Base-by-base conservation (phyloP, 1,140 invertebrate species). In the Saxidomus purpurata region DNA sequence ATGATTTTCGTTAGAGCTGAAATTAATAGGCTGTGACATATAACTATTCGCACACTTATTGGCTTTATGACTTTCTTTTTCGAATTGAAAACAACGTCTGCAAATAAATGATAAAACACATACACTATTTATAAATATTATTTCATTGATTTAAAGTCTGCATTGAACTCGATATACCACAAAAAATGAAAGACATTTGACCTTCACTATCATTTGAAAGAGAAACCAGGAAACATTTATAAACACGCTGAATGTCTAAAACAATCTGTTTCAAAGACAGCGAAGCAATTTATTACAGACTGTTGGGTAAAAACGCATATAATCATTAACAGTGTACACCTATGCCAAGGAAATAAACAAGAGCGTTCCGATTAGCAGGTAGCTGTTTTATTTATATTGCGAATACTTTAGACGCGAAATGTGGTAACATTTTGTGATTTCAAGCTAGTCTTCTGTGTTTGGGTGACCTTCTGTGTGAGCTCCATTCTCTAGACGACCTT, bases 381-480 rank as follows among this genome's bases (percentile, higher is more conserved):
- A 55, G 25, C 40, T 55, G 76, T 55, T 79, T 52, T 79, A 79
- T 79, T 79, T 79, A 79, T 79, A 79, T 38, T 36, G 31, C 76
- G 76, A 79, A 52, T 79, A 79, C 19, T 52, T 71, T 22, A 38
- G 34, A 71, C 15, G 67, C 34, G 67, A 71, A 38, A 71, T 38
- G 67, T n/a, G 55, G 22, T 9, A 59, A 25, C 22, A 38, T 40
- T 38, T 17, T 71, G 67, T 71, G 36, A 71, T 36, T 17, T 36
- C 38, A 40, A 71, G 4, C 8, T 71, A 36, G 8, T 71, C 34
- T 31, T 8, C 38, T 71, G 4, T 71, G 36, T 38, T n/a, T 38
- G 36, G 15, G 67, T 71, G 67, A 71, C 67, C 34, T 71, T 71
- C 59, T 6, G n/a, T 63, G 59, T 25, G 59, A 71, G 13, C 19